A percentile compares a stretch with the other conserved stretches of the same genome.
Evolutionary conservation across 2,888 invertebrate species (phyloP).

Genomic region (Gastracanthus pulcherrimus): DNA sequence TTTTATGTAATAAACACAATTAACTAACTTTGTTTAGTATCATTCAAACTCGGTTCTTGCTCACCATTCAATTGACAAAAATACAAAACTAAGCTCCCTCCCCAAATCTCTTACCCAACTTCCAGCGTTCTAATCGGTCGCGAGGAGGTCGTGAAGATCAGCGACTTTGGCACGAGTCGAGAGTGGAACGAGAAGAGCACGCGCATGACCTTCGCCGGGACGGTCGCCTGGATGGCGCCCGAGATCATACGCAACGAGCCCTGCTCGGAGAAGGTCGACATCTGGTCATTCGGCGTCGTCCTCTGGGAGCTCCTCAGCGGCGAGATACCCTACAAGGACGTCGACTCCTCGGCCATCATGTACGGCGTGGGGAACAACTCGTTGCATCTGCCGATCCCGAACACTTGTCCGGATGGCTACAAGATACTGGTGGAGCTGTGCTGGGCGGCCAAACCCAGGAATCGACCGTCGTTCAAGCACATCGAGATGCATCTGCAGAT

Average conservation of each 20-base stretch:
- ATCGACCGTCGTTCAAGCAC: constrained; percentile 93
- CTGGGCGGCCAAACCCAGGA: constrained; percentile 93
- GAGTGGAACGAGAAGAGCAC: constrained; percentile 97
- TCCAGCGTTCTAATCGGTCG: constrained; percentile 93
- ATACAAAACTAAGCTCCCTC: too few species aligned
- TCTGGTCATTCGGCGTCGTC: constrained; percentile 99
- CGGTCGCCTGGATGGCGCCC: constrained; percentile 99
- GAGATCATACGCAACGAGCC: constrained; percentile 98
- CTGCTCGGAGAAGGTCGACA: constrained; percentile 98
- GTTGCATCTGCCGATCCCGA: constrained; percentile 93
- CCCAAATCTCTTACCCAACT: too few species aligned
- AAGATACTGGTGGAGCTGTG: constrained; percentile 94
- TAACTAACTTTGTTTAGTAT: too few species aligned
- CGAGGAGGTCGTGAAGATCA: constrained; percentile 92
- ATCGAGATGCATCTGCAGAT: constrained; percentile 95
- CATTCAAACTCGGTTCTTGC: too few species aligned
- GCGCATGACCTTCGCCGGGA: constrained; percentile 98
- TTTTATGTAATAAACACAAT: too few species aligned
- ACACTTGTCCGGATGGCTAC: constrained; percentile 92
- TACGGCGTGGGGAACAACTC: constrained; percentile 98
- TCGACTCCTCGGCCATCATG: constrained; percentile 97
- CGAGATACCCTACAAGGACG: constrained; percentile 94
- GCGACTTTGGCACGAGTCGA: constrained; percentile 97
- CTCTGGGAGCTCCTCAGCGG: constrained; percentile 98
- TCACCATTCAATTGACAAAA: background rate